Evolutionary conservation across 2,888 invertebrate species (phyloP), one percentile per base, ranked within the genome.

Genomic region (Zeuzera pyrina): DNA sequence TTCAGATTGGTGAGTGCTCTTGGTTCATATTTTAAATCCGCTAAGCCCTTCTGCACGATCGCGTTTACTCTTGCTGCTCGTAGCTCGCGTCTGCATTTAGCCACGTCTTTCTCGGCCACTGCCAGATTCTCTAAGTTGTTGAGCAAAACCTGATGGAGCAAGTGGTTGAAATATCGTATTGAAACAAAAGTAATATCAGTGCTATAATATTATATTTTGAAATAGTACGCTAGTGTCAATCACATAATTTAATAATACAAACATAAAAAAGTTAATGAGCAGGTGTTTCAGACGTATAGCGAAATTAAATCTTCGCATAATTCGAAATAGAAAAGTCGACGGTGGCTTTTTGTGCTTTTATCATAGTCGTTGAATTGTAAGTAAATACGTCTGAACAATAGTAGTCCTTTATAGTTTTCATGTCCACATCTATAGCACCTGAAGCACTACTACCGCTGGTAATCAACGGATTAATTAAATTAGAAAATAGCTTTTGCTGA

Each of bases 51-150:
- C 29, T 62, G 60, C 1, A 66, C 72, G 12, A 84, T 66, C 4
- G 63, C 62, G 35, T 81, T 77, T 12, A 76, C 71, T 27, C 84
- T 54, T 1, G 63, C 52, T 1, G 69, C 59, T 2, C 76, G 64
- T 12, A 84, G 52, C 35, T 76, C 67, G n/a, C 61, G 53, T n/a
- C 72, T 58, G 19, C 57, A 58, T 23, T 47, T 52, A 3, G 42
- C 34, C 22, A 79, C 68, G 10, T 76, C 74, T 22, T 64, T 72
- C 42, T 79, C 77, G 3, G 77, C 71, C 2, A 61, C 72, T 2
- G 74, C 54, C 30, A 84, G 40, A 37, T 79, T 79, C 38, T 83
- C 83, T 33, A 74, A 42, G 39, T 73, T 83, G 35, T 72, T 74
- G 2, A 81, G 57, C 6, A 83, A 54, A 2, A 81, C 78, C 83